These are phyloP conservation scores for Leptonema lineaticorne DNA, from an alignment of 1,140 invertebrate species.

Conservation along the genomic window DNA sequence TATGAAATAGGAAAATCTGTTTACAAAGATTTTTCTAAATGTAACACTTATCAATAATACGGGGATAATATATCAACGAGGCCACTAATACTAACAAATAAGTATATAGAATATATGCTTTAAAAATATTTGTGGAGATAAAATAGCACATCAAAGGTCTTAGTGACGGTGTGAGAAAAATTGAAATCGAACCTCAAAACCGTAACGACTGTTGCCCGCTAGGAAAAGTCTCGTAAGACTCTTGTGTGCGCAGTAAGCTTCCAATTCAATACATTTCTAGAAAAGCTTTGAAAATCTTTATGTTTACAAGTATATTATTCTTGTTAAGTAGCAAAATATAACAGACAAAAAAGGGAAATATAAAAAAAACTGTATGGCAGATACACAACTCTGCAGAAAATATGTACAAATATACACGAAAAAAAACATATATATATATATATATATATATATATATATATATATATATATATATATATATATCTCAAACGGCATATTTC, in stretches of 20 bases:
- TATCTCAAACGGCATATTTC: background rate
- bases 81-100: conserved; percentile 5
- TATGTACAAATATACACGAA: background rate
- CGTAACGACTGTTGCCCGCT: conserved; percentile 5
- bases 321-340: conserved; percentile 7
- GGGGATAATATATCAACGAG: background rate
- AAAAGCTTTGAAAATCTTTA: conserved; percentile 17
- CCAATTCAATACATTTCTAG: conserved; percentile 20
- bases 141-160: conserved; percentile 15
- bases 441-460: background rate
- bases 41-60: no score
- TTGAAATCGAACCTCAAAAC: conserved; percentile 21
- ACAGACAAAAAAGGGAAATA: background rate
- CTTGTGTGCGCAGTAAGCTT: conserved; percentile 17
- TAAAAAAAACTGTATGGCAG: background rate
- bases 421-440: background rate
- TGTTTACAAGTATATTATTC: conserved; percentile 17
- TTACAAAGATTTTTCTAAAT: no score
- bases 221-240: conserved; percentile 17
- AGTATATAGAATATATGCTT: no score
- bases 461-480: background rate
- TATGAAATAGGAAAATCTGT: background rate
- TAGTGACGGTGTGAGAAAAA: conserved; percentile 16
- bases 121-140: background rate
- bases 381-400: background rate